A percentile compares a stretch with the other conserved stretches of the same genome.
These are phyloP conservation scores for Sylvicola fuscatus DNA, from an alignment of 2,888 invertebrate genomes.

Conservation along the genomic window DNA sequence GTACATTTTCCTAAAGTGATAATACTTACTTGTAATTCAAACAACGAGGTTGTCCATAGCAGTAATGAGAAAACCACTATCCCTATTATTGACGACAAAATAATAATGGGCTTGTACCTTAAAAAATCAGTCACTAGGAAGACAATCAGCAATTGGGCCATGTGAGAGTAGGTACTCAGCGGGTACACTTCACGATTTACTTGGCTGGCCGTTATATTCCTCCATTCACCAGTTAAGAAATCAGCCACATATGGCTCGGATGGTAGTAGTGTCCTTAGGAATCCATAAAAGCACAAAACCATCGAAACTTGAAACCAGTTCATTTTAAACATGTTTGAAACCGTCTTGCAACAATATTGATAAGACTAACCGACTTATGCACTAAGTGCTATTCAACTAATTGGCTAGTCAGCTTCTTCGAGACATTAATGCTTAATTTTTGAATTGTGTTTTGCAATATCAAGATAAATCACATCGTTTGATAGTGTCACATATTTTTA, in stretches of 20 bases:
- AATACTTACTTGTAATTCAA: conserved; percentile 40
- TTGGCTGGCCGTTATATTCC: conserved; percentile 43
- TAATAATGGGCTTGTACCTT: conserved; percentile 59
- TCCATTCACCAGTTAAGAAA: conserved; percentile 44
- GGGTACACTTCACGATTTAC: conserved; percentile 59
- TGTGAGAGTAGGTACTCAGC: conserved; percentile 55
- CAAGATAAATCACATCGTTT: too few relatives aligned
- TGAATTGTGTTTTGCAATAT: too few relatives aligned
- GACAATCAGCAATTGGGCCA: conserved; percentile 42
- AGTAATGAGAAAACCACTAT: conserved; percentile 56
- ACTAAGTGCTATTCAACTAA: too few relatives aligned
- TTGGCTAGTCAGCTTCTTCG: too few relatives aligned
- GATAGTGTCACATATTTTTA: too few relatives aligned
- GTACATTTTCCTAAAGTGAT: conserved; percentile 7
- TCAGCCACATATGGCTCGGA: conserved; percentile 59
- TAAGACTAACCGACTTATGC: too few relatives aligned
- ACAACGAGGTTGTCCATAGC: conserved; percentile 50
- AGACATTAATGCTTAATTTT: too few relatives aligned
- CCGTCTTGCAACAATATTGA: too few relatives aligned
- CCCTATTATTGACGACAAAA: conserved; percentile 50
- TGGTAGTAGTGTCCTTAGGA: conserved; percentile 53
- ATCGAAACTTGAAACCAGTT: conserved; percentile 42
- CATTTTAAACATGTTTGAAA: conserved; percentile 9
- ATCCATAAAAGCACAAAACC: conserved; percentile 47
- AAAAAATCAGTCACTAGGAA: conserved; percentile 57